These are phyloP conservation scores for Takifugu ocellatus DNA, from an alignment of 2,797 vertebrate species.

Conservation along the genomic window DNA sequence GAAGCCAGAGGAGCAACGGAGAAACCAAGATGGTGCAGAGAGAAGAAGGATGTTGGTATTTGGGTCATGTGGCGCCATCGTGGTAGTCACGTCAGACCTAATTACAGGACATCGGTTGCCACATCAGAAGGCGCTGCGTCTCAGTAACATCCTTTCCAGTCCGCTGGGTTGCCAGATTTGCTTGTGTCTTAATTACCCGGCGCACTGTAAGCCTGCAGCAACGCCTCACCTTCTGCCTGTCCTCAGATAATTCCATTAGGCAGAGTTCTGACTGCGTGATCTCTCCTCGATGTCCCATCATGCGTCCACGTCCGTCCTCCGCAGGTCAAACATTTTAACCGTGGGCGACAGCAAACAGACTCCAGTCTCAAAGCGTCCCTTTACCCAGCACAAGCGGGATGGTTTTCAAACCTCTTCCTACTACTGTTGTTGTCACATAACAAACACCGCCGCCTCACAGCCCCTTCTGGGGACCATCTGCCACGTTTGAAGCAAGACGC, in stretches of 20 bases:
- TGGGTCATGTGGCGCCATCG: slow-evolving; percentile 4
- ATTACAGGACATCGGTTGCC: slow-evolving; percentile 56
- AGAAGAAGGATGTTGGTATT: slow-evolving; percentile 32
- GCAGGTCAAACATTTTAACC: too few species aligned
- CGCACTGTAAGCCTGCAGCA: slow-evolving; percentile 24
- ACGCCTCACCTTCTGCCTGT: slow-evolving; percentile 47
- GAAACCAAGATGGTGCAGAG: slow-evolving; percentile 7
- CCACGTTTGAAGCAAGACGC: too few species aligned
- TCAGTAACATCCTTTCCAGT: slow-evolving; percentile 42
- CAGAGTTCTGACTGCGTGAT: slow-evolving; percentile 16
- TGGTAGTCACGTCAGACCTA: slow-evolving; percentile 55
- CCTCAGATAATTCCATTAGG: slow-evolving; percentile 25
- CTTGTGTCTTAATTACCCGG: slow-evolving; percentile 54
- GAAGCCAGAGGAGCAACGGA: slow-evolving; percentile 14
- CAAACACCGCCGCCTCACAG: too few species aligned
- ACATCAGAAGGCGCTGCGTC: slow-evolving; percentile 50
- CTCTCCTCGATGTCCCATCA: not conserved
- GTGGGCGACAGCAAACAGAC: too few species aligned
- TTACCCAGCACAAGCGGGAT: too few species aligned
- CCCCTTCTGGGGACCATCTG: too few species aligned
- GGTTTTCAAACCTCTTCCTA: too few species aligned
- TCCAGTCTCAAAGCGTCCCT: too few species aligned
- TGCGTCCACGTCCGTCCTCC: too few species aligned
- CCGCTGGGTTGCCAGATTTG: slow-evolving; percentile 55
- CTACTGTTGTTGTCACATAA: too few species aligned